Conservation (phyloP, 2,113 vertebrate species). For the Ameiurus melas region DNA sequence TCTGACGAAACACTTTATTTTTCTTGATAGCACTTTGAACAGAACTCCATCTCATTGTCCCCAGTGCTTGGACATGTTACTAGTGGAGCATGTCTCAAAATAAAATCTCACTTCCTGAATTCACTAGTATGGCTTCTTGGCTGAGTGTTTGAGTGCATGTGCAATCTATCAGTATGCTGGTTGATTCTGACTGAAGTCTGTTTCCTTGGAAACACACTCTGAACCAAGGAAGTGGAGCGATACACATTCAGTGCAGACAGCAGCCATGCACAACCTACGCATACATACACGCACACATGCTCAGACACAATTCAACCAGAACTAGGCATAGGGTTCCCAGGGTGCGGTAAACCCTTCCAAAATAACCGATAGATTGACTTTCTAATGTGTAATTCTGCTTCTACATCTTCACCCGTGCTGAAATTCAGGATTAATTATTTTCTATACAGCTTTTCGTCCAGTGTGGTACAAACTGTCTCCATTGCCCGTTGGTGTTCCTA, state of each 20-base stretch:
- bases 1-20: background rate
- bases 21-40: background rate
- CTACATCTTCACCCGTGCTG: background rate
- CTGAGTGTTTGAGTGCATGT: constrained; percentile 6
- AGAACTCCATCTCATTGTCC: background rate
- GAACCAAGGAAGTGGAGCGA: constrained; percentile 22
- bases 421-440: background rate
- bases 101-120: background rate
- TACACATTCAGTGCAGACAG: constrained; percentile 16
- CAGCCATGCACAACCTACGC: background rate
- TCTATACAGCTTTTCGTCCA: background rate
- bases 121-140: background rate
- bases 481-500: background rate
- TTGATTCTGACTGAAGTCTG: constrained; percentile 30
- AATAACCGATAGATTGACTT: background rate
- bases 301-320: background rate
- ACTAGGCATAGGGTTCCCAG: background rate
- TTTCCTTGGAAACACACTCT: constrained; percentile 42
- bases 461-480: background rate
- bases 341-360: background rate
- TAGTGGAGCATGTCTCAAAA: background rate
- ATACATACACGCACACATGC: background rate
- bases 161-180: constrained; percentile 17
- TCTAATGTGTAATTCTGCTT: background rate
- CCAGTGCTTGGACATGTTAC: background rate